Conservation (phyloP, 2,113 vertebrate species). For the Odocoileus virginianus region DNA sequence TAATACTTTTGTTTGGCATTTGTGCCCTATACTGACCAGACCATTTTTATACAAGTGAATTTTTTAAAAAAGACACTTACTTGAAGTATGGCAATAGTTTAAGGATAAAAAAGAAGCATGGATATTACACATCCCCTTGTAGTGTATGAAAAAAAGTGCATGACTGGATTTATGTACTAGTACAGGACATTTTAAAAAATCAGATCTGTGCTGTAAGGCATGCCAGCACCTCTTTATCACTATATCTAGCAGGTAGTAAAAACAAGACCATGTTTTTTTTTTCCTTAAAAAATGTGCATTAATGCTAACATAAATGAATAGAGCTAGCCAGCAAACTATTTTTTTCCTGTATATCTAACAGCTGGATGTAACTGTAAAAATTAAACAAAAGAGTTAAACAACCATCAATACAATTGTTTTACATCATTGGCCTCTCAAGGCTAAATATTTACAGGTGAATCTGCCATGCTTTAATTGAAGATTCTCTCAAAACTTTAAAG, state of each 20-base stretch:
- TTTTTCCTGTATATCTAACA: constrained; percentile 89
- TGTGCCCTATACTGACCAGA: constrained; percentile 85
- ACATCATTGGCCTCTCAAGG: constrained; percentile 95
- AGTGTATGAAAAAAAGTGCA: constrained; percentile 96
- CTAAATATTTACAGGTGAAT: constrained; percentile 97
- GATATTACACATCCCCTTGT: constrained; percentile 96
- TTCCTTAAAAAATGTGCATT: constrained; percentile 87
- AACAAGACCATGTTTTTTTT: constrained; percentile 89
- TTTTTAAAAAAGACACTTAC: constrained; percentile 82
- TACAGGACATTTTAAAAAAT: constrained; percentile 87
- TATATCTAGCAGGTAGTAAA: constrained; percentile 96
- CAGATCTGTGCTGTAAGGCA: constrained; percentile 92
- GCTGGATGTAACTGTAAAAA: constrained; percentile 93
- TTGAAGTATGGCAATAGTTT: constrained; percentile 85
- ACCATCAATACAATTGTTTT: constrained; percentile 97
- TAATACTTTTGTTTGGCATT: constrained; percentile 86
- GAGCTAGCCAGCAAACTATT: constrained; percentile 94
- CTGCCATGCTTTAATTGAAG: constrained; percentile 95
- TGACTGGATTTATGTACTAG: constrained; percentile 92
- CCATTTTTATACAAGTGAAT: constrained; percentile 83
- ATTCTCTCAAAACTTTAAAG: constrained; percentile 94
- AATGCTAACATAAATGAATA: constrained; percentile 94
- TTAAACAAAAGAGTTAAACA: constrained; percentile 88
- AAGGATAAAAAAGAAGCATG: constrained; percentile 82
- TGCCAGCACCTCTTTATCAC: constrained; percentile 91